A percentile compares a stretch with the other conserved stretches of the same genome.
phyloP scores from a whole-genome alignment of 1,140 invertebrate genomes.

The Leptinotarsa lineolata region DNA sequence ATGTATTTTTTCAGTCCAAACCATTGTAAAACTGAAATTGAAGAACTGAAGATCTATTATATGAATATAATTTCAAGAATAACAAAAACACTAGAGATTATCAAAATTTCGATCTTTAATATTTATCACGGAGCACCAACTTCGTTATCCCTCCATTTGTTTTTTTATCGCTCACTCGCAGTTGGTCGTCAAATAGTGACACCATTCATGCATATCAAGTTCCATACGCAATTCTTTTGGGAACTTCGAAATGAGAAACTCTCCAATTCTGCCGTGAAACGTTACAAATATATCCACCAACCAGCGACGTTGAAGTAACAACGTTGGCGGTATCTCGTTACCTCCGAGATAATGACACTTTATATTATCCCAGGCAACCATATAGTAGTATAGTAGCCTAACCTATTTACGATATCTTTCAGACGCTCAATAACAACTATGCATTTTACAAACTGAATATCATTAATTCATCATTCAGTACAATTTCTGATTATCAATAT shows the following conservation, averaged over 20 bases:
- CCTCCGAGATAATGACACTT: constrained; percentile 10
- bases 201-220: neutral
- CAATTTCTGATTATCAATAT: too few species aligned
- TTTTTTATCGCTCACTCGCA: too few species aligned
- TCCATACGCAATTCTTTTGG: neutral
- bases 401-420: neutral
- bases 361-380: neutral
- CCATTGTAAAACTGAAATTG: too few species aligned
- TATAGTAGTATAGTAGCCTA: neutral
- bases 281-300: neutral
- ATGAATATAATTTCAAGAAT: too few species aligned
- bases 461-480: neutral
- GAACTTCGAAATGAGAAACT: neutral
- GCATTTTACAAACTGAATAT: neutral
- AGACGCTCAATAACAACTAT: neutral
- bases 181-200: too few species aligned
- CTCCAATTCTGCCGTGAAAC: neutral
- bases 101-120: too few species aligned
- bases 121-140: too few species aligned
- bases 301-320: neutral
- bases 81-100: too few species aligned
- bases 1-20: too few species aligned
- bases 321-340: constrained; percentile 9
- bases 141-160: too few species aligned
- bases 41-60: too few species aligned